Conservation (phyloP, 2,888 invertebrate species). For the Auanema sp. region DNA sequence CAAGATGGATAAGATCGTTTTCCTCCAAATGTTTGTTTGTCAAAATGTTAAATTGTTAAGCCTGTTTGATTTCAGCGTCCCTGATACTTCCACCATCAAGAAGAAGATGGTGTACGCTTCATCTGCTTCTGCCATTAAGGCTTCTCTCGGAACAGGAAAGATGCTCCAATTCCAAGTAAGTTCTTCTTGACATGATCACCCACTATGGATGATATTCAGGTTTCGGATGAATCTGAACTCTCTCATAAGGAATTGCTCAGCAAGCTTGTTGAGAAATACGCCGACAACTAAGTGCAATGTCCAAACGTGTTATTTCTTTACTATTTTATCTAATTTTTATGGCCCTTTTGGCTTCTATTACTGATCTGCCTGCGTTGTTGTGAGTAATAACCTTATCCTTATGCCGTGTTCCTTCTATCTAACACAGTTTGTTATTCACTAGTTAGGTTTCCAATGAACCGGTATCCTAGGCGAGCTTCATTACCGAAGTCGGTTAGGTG, state of each 20-base stretch:
- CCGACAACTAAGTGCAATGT: constrained; percentile 51
- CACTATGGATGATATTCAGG: constrained; percentile 25
- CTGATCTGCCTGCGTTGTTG: constrained; percentile 23
- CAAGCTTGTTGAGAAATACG: constrained; percentile 62
- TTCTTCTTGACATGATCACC: too few species aligned
- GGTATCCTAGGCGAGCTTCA: constrained; percentile 2
- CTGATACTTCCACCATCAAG: constrained; percentile 90
- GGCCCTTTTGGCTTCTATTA: constrained; percentile 2
- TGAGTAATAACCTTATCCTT: constrained; percentile 15
- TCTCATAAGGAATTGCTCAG: constrained; percentile 61
- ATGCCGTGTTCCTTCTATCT: constrained; percentile 9
- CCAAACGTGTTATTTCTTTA: background rate
- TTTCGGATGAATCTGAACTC: constrained; percentile 64
- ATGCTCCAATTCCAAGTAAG: constrained; percentile 62
- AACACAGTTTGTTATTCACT: background rate
- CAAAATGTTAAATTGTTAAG: background rate
- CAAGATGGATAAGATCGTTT: constrained; percentile 95
- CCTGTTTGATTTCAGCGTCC: constrained; percentile 72
- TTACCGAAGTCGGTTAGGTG: constrained; percentile 1
- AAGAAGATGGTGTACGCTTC: constrained; percentile 83
- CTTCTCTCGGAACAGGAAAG: constrained; percentile 75
- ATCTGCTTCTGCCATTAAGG: constrained; percentile 96
- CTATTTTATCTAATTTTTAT: too few species aligned
- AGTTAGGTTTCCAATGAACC: too few species aligned
- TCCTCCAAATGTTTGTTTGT: constrained; percentile 81